A percentile compares a stretch with the other conserved stretches of the same genome.
phyloP scores from a whole-genome alignment of 2,797 vertebrate species.

The Dicrostonyx torquatus region DNA sequence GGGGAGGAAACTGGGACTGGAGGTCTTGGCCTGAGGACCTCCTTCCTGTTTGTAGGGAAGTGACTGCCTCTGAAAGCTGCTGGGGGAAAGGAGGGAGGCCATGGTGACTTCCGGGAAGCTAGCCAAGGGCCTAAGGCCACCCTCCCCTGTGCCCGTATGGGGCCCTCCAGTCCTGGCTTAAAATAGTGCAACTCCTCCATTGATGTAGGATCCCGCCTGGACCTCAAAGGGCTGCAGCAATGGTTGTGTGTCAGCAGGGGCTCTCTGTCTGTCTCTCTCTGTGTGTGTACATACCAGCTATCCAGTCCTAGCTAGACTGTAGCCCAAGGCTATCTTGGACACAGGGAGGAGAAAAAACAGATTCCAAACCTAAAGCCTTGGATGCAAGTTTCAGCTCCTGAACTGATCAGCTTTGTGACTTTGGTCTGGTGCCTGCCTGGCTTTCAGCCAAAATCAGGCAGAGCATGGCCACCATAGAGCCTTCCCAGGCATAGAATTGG shows the following conservation, averaged over 20 bases:
- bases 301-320: not conserved
- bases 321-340: not conserved
- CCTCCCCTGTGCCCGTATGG: constrained; percentile 74
- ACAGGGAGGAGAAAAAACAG: not conserved
- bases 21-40: constrained; percentile 73
- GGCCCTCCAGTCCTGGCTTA: constrained; percentile 76
- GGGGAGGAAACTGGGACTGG: constrained; percentile 64
- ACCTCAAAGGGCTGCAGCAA: not conserved
- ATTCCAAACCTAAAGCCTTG: not conserved
- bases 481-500: not conserved
- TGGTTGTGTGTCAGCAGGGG: not conserved
- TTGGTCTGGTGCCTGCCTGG: not conserved
- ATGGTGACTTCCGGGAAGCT: constrained; percentile 79
- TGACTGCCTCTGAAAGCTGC: constrained; percentile 69
- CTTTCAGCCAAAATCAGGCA: not conserved
- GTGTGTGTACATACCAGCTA: not conserved
- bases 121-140: constrained; percentile 75
- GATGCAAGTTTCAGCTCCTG: not conserved
- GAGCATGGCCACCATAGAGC: not conserved
- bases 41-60: constrained; percentile 81
- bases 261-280: not conserved
- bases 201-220: constrained; percentile 33
- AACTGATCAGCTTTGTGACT: not conserved
- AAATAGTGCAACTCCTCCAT: constrained; percentile 78
- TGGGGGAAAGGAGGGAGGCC: constrained; percentile 77